Evolutionary conservation across 2,113 vertebrate species (phyloP).

Genomic region (Stigmatopora nigra): DNA sequence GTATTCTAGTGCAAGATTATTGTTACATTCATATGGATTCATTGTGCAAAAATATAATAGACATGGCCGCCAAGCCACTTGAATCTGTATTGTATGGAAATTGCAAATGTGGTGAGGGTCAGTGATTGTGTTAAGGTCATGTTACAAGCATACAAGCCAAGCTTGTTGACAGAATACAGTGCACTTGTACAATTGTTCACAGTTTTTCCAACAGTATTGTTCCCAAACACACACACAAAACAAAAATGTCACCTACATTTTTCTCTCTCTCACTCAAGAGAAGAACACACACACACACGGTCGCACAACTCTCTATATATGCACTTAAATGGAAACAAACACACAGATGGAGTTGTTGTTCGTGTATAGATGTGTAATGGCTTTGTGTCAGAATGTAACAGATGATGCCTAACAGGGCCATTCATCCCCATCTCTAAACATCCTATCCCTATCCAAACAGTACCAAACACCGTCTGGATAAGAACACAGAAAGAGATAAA

Average conservation of each 20-base stretch:
- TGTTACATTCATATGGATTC: neutral
- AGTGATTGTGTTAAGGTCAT: too few species aligned
- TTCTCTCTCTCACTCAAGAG: conserved; percentile 17
- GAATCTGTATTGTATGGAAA: too few species aligned
- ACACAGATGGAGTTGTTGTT: conserved; percentile 39
- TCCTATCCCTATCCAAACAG: conserved; percentile 59
- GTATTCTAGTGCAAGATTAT: too few species aligned
- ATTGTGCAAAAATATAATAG: neutral
- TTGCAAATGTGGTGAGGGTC: too few species aligned
- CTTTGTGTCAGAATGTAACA: conserved; percentile 65
- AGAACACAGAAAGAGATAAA: conserved; percentile 58
- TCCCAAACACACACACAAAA: conserved; percentile 18
- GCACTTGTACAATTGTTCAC: neutral
- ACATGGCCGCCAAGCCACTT: neutral
- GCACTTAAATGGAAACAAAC: conserved; percentile 11
- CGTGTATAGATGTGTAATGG: conserved; percentile 55
- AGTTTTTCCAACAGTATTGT: neutral
- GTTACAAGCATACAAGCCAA: too few species aligned
- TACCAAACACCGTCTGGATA: conserved; percentile 60
- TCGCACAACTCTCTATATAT: conserved; percentile 16
- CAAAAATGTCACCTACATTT: conserved; percentile 25
- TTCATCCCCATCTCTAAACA: conserved; percentile 69
- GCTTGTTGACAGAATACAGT: neutral
- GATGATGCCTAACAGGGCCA: conserved; percentile 63
- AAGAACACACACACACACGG: conserved; percentile 20